Base-by-base conservation (phyloP, 2,797 vertebrate genomes). In the Antennarius maculatus region DNA sequence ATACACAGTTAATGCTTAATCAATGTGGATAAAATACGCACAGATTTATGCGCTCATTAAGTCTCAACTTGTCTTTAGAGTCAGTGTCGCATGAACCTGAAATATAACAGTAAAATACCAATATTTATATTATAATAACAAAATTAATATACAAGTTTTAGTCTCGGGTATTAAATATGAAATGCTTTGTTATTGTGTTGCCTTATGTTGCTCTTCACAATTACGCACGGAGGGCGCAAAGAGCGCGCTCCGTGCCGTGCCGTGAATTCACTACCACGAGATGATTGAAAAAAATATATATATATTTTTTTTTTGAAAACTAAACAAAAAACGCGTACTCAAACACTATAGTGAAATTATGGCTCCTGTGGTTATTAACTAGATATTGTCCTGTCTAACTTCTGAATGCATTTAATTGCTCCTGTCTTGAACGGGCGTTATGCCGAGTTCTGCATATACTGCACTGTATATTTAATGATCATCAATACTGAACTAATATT, bases 361-460 rank as follows among this genome's bases (percentile, higher is more conserved):
- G 42, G 14, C 13, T 12, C 42, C 5, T 2, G 5, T 5, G 13
- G 42, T 43, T 43, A 43, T 15, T 43, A 13, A 43, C 5, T 43
- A 6, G 14, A 8, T 17, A 69, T 47, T 10, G 61, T 77, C 47
- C 79, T 60, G 61, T 59, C 72, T 84, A 71, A 74, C 82, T 87
- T 81, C 70, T 86, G 67, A 83, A 85, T 78, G 82, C 87, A 81
- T 90, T 88, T 82, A 89, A 90, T 84, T 85, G 87, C 80, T 69
- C 77, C 49, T 51, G 77, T 80, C 81, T 83, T 80, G 79, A 81
- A 60, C 59, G 43, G 43, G 42, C 9, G 9, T 39, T 39, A 39
- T 39, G 37, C 37, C 7, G 9, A 39, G 7, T 39, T 39, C 37
- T 39, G 9, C 7, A 39, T 34, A 23, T 23, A 23, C 23, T 23